Percentiles rank a stretch among this genome's conserved stretches.
phyloP scores from a whole-genome alignment of 2,888 invertebrate species.

The Hypercompe scribonia region DNA sequence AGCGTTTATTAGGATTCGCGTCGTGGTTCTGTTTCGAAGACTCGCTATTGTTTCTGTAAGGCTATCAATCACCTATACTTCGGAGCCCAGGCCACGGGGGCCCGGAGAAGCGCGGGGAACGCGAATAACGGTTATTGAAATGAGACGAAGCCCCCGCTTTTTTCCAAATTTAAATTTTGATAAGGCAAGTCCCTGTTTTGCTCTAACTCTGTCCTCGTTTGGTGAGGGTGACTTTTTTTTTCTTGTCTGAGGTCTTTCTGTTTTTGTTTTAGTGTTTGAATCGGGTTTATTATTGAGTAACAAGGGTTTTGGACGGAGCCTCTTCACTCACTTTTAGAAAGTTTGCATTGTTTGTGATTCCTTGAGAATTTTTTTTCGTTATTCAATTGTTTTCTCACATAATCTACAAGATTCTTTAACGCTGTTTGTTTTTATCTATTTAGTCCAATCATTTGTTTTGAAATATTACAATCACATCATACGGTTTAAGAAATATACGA shows the following conservation, averaged over 20 bases:
- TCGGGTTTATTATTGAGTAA: conserved; percentile 61
- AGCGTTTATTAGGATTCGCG: conserved; percentile 86
- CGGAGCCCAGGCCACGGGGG: conserved; percentile 60
- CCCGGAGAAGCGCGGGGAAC: conserved; percentile 59
- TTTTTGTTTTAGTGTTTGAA: conserved; percentile 68
- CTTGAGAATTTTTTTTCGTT: conserved; percentile 10
- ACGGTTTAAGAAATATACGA: background rate
- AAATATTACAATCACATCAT: background rate
- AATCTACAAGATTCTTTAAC: background rate
- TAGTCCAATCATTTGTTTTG: background rate
- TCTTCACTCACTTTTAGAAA: conserved; percentile 39
- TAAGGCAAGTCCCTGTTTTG: conserved; percentile 85
- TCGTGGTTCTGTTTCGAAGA: conserved; percentile 73
- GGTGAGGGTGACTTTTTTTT: conserved; percentile 77
- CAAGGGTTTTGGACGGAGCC: conserved; percentile 46
- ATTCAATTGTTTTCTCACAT: conserved; percentile 4
- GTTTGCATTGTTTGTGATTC: conserved; percentile 22
- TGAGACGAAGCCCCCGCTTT: conserved; percentile 83
- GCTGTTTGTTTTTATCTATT: background rate
- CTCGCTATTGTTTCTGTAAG: conserved; percentile 83
- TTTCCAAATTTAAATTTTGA: conserved; percentile 87
- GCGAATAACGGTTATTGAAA: conserved; percentile 86
- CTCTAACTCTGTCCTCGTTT: conserved; percentile 78
- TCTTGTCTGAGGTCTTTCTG: conserved; percentile 70
- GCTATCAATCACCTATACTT: conserved; percentile 84